A percentile compares a stretch with the other conserved stretches of the same genome.
These are phyloP conservation scores for Babyrousa celebensis DNA, from an alignment of 2,797 vertebrate genomes.

Conservation along the genomic window DNA sequence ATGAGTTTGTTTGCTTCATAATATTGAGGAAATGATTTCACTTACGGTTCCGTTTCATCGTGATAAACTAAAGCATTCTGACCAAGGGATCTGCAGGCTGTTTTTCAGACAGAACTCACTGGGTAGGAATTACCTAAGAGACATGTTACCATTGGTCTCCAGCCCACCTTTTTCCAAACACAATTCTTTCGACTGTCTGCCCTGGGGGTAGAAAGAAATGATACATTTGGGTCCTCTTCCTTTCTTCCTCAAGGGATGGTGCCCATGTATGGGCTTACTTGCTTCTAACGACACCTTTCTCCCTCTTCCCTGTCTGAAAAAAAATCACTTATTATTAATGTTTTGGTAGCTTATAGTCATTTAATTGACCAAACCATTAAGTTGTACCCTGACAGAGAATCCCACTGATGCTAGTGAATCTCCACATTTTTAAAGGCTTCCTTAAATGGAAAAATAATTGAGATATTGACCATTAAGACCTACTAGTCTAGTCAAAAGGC, in stretches of 20 bases:
- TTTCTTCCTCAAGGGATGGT: neutral
- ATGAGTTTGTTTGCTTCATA: neutral
- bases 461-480: neutral
- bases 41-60: neutral
- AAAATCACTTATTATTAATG: neutral
- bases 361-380: slow-evolving; percentile 33
- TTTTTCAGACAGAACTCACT: neutral
- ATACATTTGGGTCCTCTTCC: neutral
- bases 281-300: neutral
- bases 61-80: neutral
- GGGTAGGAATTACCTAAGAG: neutral
- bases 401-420: neutral
- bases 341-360: neutral
- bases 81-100: neutral
- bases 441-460: neutral
- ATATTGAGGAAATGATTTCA: slow-evolving; percentile 36
- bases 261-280: neutral
- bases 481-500: neutral
- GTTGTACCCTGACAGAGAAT: neutral
- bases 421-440: neutral
- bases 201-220: neutral
- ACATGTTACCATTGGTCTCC: neutral
- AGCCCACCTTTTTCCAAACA: neutral
- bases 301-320: neutral
- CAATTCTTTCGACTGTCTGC: neutral